Percentiles rank a stretch among this genome's conserved stretches.
phyloP scores from a whole-genome alignment of 2,888 invertebrate genomes.

The Endomychus coccineus region DNA sequence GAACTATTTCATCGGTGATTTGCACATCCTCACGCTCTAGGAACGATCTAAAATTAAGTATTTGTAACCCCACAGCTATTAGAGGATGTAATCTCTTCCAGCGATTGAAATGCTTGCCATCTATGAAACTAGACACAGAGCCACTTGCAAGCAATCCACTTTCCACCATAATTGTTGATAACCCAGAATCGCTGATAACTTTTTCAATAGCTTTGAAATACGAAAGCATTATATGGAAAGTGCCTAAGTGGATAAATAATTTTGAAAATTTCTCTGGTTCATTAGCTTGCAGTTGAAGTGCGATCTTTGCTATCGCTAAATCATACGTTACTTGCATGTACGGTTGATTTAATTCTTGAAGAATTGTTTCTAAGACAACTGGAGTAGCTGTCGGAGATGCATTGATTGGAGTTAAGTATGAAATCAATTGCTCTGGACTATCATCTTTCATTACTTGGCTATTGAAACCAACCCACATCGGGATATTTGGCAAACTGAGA shows the following conservation, averaged over 20 bases:
- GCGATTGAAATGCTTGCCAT: slow-evolving; percentile 24
- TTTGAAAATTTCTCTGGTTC: slow-evolving; percentile 24
- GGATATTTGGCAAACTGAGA: neutral
- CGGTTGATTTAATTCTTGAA: slow-evolving; percentile 16
- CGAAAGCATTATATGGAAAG: slow-evolving; percentile 28
- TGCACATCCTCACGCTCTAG: slow-evolving; percentile 13
- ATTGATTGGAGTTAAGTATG: no score
- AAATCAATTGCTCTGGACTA: no score
- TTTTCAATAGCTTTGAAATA: slow-evolving; percentile 26
- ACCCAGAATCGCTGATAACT: slow-evolving; percentile 20
- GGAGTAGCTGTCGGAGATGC: no score
- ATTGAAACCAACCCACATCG: slow-evolving; percentile 1
- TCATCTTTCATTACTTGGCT: no score
- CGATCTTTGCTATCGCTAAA: slow-evolving; percentile 28
- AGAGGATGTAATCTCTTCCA: slow-evolving; percentile 23
- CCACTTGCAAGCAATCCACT: slow-evolving; percentile 22
- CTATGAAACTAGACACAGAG: slow-evolving; percentile 23
- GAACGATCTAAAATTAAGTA: slow-evolving; percentile 21
- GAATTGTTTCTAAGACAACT: slow-evolving; percentile 23
- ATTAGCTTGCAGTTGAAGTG: slow-evolving; percentile 18
- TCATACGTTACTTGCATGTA: slow-evolving; percentile 26
- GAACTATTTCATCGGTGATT: slow-evolving; percentile 15
- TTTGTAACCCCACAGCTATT: slow-evolving; percentile 22
- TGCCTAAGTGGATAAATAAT: slow-evolving; percentile 31
- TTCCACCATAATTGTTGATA: slow-evolving; percentile 20